A percentile compares a stretch with the other conserved stretches of the same genome.
Conservation (phyloP, 1,140 invertebrate genomes). For the Drosophila bocki region DNA sequence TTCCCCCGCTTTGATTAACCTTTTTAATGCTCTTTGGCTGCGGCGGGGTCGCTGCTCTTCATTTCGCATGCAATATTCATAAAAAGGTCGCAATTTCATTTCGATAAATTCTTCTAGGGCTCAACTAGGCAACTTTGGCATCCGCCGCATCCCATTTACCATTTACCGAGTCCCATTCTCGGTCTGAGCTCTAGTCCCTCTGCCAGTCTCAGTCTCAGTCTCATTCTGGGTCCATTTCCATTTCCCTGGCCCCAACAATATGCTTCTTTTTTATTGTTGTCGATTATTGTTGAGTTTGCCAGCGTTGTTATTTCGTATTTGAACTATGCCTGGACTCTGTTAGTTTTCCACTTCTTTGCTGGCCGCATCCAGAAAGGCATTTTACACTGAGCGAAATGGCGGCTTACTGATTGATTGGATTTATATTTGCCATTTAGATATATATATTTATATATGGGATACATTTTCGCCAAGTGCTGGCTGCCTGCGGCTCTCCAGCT, state of each 20-base stretch:
- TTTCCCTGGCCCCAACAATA: conserved; percentile 30
- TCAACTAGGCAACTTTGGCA: conserved; percentile 50
- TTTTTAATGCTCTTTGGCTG: conserved; percentile 50
- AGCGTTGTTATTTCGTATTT: conserved; percentile 44
- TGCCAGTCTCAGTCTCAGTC: background rate
- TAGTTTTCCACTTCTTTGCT: conserved; percentile 42
- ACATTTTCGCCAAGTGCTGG: conserved; percentile 29
- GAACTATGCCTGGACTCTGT: conserved; percentile 48
- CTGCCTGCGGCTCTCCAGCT: conserved; percentile 54
- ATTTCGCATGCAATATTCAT: conserved; percentile 55
- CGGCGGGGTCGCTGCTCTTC: conserved; percentile 25
- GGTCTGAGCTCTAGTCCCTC: background rate
- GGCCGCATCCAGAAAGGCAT: conserved; percentile 11
- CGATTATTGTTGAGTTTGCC: conserved; percentile 69
- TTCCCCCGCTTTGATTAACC: conserved; percentile 35
- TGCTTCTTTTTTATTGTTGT: conserved; percentile 70
- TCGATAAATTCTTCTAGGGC: conserved; percentile 53
- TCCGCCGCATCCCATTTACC: conserved; percentile 13
- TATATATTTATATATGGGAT: background rate
- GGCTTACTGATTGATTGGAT: background rate
- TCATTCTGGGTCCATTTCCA: conserved; percentile 21
- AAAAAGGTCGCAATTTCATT: conserved; percentile 61
- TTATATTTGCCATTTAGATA: background rate
- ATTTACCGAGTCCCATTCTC: conserved; percentile 1
- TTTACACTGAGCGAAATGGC: conserved; percentile 25